A percentile compares a stretch with the other conserved stretches of the same genome.
These are phyloP conservation scores for Serrognathus titanus DNA, from an alignment of 2,888 invertebrate genomes.

Conservation along the genomic window DNA sequence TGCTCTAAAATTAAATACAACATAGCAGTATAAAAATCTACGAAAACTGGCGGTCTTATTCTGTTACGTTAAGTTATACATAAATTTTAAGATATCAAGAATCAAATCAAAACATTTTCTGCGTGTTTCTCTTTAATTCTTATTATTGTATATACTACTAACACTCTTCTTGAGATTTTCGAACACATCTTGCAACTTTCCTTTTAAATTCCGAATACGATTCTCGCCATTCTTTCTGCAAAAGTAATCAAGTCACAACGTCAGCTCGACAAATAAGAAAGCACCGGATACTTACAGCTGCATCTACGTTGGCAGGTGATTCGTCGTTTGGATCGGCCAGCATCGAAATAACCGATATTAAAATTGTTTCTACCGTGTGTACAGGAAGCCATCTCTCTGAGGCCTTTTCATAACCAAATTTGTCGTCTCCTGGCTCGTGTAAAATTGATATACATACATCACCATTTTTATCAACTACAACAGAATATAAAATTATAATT, in stretches of 20 bases:
- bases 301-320: conserved; percentile 99
- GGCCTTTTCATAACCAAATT: conserved; percentile 97
- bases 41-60: not conserved
- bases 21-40: not conserved
- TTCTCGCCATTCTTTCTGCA: conserved; percentile 98
- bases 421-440: conserved; percentile 98
- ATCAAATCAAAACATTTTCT: conserved; percentile 26
- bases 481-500: conserved; percentile 11
- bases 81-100: conserved; percentile 31
- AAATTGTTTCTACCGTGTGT: conserved; percentile 97
- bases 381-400: conserved; percentile 98
- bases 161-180: conserved; percentile 98
- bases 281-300: conserved; percentile 71
- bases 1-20: not conserved
- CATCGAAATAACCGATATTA: conserved; percentile 99
- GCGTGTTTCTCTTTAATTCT: conserved; percentile 5
- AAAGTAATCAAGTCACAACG: not conserved
- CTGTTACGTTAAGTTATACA: not conserved
- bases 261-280: not conserved
- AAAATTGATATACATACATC: conserved; percentile 99
- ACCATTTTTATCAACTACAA: conserved; percentile 89
- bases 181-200: conserved; percentile 95
- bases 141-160: conserved; percentile 60
- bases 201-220: conserved; percentile 95
- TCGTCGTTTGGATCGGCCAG: conserved; percentile 98